A percentile compares a stretch with the other conserved stretches of the same genome.
These are phyloP conservation scores for Bryconaethiops microstoma DNA, from an alignment of 2,797 vertebrate species.

Conservation along the genomic window DNA sequence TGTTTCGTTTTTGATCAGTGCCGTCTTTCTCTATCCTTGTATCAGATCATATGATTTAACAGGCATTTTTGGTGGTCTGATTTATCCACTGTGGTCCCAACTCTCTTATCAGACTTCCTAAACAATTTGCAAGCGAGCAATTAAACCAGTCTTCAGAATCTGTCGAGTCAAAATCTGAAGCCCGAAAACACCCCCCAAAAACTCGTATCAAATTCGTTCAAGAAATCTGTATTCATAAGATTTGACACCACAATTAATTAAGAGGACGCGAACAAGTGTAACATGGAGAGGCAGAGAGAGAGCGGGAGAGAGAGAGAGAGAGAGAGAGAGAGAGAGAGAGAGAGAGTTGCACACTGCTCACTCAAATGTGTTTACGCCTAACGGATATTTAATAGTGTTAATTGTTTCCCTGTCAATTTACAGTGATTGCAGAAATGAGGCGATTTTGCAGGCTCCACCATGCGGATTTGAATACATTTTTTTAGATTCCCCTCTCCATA, in stretches of 20 bases:
- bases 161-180: neutral
- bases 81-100: neutral
- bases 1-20: neutral
- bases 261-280: slow-evolving; percentile 18
- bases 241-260: slow-evolving; percentile 11
- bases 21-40: neutral
- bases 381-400: slow-evolving; percentile 96
- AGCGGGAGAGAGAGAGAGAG: neutral
- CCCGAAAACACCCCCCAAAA: neutral
- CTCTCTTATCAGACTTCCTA: neutral
- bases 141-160: neutral
- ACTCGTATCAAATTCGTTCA: slow-evolving; percentile 4
- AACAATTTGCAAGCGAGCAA: neutral
- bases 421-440: slow-evolving; percentile 97
- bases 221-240: slow-evolving; percentile 9
- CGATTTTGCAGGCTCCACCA: slow-evolving; percentile 90
- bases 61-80: neutral
- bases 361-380: slow-evolving; percentile 95
- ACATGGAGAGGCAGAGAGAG: neutral
- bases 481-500: slow-evolving; percentile 96
- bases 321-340: slow-evolving; percentile 46
- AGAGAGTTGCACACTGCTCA: slow-evolving; percentile 72
- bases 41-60: neutral
- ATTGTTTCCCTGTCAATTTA: slow-evolving; percentile 97
- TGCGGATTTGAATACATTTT: slow-evolving; percentile 95